Conservation (phyloP, 1,140 invertebrate genomes). For the Choristoneura fumiferana region DNA sequence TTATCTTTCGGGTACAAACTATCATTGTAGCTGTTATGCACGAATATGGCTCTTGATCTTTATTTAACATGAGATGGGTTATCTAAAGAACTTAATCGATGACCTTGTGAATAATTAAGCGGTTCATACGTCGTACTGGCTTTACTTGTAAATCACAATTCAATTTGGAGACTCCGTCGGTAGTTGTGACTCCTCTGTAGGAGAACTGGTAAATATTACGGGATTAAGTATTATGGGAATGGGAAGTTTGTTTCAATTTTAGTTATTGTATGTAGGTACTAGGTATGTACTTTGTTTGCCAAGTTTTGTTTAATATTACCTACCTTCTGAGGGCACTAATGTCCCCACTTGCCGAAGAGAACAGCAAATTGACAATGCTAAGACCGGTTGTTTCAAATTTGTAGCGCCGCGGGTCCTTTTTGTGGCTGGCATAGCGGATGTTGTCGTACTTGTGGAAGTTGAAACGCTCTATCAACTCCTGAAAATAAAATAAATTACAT, state of each 20-base stretch:
- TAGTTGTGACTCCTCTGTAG: conserved; percentile 35
- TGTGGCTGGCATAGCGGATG: conserved; percentile 93
- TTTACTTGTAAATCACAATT: conserved; percentile 2
- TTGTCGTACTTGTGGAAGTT: conserved; percentile 99
- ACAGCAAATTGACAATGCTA: conserved; percentile 95
- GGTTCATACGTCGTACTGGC: background rate
- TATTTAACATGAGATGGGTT: background rate
- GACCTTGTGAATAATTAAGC: background rate
- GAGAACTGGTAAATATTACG: conserved; percentile 42
- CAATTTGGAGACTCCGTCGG: conserved; percentile 37
- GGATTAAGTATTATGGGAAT: no score
- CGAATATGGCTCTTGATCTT: no score
- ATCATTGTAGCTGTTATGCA: no score
- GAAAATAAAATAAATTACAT: conserved; percentile 38
- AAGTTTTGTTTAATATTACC: conserved; percentile 17
- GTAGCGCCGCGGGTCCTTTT: conserved; percentile 94
- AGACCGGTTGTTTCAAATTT: conserved; percentile 95
- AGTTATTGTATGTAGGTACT: no score
- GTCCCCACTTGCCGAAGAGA: conserved; percentile 96
- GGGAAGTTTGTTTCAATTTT: no score
- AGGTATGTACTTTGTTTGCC: no score
- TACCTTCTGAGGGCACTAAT: conserved; percentile 94
- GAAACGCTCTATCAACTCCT: conserved; percentile 93
- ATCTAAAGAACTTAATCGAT: background rate
- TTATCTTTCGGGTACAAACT: no score